These are phyloP conservation scores for Molossus molossus DNA, from an alignment of 2,797 vertebrate genomes.

Conservation along the genomic window DNA sequence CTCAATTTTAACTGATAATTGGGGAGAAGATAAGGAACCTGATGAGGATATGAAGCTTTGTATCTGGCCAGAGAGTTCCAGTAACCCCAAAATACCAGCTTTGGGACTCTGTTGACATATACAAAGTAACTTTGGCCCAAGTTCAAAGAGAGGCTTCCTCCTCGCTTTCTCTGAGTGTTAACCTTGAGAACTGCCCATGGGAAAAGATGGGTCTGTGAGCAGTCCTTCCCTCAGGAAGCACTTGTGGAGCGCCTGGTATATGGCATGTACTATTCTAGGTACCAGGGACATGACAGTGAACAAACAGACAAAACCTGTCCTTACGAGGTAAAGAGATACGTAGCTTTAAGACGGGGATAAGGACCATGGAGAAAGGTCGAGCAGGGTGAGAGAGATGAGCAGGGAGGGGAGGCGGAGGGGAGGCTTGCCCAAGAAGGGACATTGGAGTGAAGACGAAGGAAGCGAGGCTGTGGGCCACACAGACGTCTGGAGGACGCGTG, in stretches of 20 bases:
- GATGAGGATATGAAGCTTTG: not conserved
- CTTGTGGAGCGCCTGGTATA: not conserved
- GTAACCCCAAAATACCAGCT: not conserved
- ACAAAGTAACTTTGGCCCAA: not conserved
- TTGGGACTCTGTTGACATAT: not conserved
- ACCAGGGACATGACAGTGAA: not conserved
- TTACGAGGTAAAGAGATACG: not conserved
- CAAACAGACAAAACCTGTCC: not conserved
- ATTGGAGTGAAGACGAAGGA: not conserved
- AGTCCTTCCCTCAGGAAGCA: not conserved
- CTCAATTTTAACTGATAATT: not conserved
- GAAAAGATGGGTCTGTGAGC: not conserved
- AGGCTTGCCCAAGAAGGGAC: not conserved
- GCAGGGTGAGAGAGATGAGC: not conserved
- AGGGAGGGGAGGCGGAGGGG: not conserved
- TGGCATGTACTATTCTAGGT: not conserved
- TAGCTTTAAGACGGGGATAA: slow-evolving; percentile 1
- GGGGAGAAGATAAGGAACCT: not conserved
- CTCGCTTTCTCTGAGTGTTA: not conserved
- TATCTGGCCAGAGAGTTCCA: not conserved
- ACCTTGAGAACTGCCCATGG: not conserved
- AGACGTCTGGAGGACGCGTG: not conserved
- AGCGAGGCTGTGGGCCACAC: not conserved
- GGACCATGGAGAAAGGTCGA: not conserved
- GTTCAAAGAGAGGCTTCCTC: not conserved